These are phyloP conservation scores for Hippolais icterina DNA, from an alignment of 2,113 vertebrate species.

Conservation along the genomic window DNA sequence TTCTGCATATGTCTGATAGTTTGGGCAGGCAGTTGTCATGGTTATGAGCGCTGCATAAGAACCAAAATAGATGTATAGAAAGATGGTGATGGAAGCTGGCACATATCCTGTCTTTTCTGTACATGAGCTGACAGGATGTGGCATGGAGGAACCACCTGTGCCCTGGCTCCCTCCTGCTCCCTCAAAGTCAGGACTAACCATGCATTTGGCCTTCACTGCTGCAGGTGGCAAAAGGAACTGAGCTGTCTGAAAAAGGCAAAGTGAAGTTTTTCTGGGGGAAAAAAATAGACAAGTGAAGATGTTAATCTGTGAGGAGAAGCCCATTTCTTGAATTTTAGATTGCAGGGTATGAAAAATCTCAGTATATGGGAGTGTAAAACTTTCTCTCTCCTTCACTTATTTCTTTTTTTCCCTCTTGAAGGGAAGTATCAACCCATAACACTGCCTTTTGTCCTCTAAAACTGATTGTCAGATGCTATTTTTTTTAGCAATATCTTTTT, in stretches of 20 bases:
- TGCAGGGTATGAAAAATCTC: not conserved
- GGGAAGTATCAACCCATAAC: not conserved
- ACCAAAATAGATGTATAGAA: conserved; percentile 50
- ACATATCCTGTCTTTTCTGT: not conserved
- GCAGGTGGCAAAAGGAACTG: not conserved
- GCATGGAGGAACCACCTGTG: conserved; percentile 22
- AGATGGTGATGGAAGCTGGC: not conserved
- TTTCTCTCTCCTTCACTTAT: not conserved
- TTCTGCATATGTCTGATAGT: conserved; percentile 31
- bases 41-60: conserved; percentile 38
- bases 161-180: not conserved
- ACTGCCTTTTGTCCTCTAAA: not conserved
- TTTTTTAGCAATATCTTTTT: not conserved
- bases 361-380: not conserved
- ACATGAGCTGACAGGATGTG: conserved; percentile 17
- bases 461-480: not conserved
- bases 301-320: not conserved
- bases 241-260: not conserved
- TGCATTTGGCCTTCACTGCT: not conserved
- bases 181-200: not conserved
- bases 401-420: not conserved
- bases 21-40: conserved; percentile 56
- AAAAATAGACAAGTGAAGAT: not conserved
- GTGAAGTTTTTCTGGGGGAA: not conserved
- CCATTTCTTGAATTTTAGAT: not conserved